Evolutionary conservation across 2,797 vertebrate species (phyloP), one percentile per base, ranked within the genome.

Genomic region (Acanthis flammea): DNA sequence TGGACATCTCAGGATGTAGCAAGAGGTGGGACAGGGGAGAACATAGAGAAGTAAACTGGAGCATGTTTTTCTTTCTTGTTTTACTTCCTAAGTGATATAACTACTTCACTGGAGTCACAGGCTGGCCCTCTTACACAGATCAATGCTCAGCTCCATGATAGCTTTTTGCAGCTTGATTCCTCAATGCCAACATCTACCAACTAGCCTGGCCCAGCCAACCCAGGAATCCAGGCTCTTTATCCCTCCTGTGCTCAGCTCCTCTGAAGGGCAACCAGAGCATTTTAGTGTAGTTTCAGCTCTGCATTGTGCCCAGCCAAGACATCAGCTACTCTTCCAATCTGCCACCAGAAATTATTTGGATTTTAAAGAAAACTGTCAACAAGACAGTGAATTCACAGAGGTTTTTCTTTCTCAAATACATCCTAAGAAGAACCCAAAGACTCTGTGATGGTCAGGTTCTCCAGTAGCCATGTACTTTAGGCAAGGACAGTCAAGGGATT

Each of bases 1-100:
- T 0, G 0, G 42, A 22, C 24, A 10, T 45, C 31, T 53, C 16
- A 15, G 2, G 31, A 33, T 12, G 17, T 7, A 54, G 70, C 21
- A 50, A 67, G 39, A 28, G 8, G 41, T n/a, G 57, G 21, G 68
- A 71, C 12, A 51, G 58, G 44, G 51, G 9, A 70, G 5, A 50
- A 37, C 55, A 57, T 18, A 22, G 8, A 53, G 39, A 82, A 51
- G 2, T 37, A 50, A 76, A 54, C 31, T 55, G 31, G 53, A 23
- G 31, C 53, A 10, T 31, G n/a, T 2, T 57, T 80, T 58, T 80
- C 28, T 41, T 75, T 51, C 60, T 57, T 42, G 6, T 50, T 84
- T 62, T 66, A 21, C 48, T 70, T 77, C 24, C 35, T 0, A 5
- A 48, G 42, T 30, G 33, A 35, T 28, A n/a, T 4, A 72, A 60